Evolutionary conservation across 37 sponge, comb jelly and placozoan species (phyloP).

Genomic region (Agelas oroides): DNA sequence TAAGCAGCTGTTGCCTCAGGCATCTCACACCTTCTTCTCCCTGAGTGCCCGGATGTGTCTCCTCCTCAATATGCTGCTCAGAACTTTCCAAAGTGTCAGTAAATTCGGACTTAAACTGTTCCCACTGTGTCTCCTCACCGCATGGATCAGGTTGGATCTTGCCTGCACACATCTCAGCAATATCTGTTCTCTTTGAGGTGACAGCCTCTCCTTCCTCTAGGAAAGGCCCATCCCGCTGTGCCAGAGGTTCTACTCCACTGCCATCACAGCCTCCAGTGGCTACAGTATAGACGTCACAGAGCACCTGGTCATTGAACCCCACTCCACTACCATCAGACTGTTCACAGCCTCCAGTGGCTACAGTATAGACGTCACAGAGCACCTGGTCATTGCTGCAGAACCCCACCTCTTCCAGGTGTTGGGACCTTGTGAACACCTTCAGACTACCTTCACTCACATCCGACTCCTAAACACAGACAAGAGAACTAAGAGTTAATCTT

Average conservation of each 20-base stretch:
- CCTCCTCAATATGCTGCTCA: neutral
- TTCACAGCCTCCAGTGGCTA: too few relatives aligned
- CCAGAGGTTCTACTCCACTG: too few relatives aligned
- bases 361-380: too few relatives aligned
- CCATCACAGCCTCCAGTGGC: too few relatives aligned
- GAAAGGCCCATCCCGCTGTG: neutral
- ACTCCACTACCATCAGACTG: too few relatives aligned
- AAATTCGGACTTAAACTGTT: neutral
- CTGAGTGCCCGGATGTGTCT: neutral
- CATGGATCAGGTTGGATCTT: too few relatives aligned
- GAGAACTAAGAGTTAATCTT: too few relatives aligned
- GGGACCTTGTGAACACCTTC: neutral
- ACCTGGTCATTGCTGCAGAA: neutral
- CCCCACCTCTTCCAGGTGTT: neutral
- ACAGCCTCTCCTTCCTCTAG: too few relatives aligned
- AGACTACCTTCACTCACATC: neutral
- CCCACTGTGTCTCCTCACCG: conserved; percentile 2
- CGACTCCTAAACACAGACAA: neutral
- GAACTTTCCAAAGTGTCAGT: neutral
- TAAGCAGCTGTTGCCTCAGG: conserved; percentile 24
- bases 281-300: too few relatives aligned
- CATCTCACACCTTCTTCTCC: neutral
- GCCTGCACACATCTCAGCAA: too few relatives aligned
- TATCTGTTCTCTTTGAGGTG: too few relatives aligned
- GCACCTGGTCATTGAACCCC: neutral